A percentile compares a stretch with the other conserved stretches of the same genome.
These are phyloP conservation scores for Octodonta nipae DNA, from an alignment of 2,888 invertebrate species.

Conservation along the genomic window DNA sequence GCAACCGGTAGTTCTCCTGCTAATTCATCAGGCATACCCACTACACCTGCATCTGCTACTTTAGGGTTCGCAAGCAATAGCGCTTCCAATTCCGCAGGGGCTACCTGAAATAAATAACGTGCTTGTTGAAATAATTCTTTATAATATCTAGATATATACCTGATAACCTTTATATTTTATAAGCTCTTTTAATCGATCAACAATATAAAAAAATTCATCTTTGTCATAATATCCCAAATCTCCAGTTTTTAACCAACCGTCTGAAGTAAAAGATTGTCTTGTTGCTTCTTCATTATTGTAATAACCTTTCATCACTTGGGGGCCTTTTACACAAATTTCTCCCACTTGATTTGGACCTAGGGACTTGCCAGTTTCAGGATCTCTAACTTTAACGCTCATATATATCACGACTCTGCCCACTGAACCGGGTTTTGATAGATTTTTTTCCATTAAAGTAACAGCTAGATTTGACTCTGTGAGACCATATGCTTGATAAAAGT, in stretches of 20 bases:
- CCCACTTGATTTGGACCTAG: slow-evolving; percentile 55
- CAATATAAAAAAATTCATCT: slow-evolving; percentile 64
- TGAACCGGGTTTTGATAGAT: slow-evolving; percentile 42
- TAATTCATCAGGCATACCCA: slow-evolving; percentile 58
- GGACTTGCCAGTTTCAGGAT: slow-evolving; percentile 46
- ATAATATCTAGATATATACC: slow-evolving; percentile 34
- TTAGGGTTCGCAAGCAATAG: slow-evolving; percentile 55
- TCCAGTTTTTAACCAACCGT: slow-evolving; percentile 68
- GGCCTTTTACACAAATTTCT: slow-evolving; percentile 70
- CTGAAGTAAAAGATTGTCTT: slow-evolving; percentile 45
- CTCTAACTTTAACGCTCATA: slow-evolving; percentile 47
- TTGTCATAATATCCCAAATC: slow-evolving; percentile 73
- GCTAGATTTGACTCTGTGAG: slow-evolving; percentile 60
- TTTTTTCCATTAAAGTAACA: slow-evolving; percentile 30
- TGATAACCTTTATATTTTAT: slow-evolving; percentile 83
- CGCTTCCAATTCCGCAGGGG: slow-evolving; percentile 78
- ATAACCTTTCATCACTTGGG: slow-evolving; percentile 48
- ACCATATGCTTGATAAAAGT: slow-evolving; percentile 53
- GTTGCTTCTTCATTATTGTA: slow-evolving; percentile 55
- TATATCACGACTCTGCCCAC: slow-evolving; percentile 51
- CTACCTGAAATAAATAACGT: slow-evolving; percentile 24
- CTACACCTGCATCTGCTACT: slow-evolving; percentile 67
- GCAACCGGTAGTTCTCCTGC: slow-evolving; percentile 67
- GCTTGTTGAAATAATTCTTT: neutral
- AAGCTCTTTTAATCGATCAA: slow-evolving; percentile 76